Evolutionary conservation across 2,113 vertebrate species (phyloP), one percentile per base, ranked within the genome.

Genomic region (Dipodomys ordii): DNA sequence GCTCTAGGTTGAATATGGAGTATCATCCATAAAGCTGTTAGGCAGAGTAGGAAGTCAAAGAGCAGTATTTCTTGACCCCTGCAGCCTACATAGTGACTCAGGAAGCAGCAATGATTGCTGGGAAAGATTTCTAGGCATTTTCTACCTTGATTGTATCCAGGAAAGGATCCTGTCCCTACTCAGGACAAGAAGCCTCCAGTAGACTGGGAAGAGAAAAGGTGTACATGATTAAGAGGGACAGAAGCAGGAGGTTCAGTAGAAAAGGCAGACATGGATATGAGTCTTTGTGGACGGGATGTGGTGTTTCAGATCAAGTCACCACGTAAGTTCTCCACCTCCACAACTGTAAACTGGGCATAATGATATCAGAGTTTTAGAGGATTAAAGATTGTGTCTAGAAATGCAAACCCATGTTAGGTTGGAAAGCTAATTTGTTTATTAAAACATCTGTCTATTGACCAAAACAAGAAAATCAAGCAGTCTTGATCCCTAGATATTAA

Each of bases 391-490:
- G 1, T n/a, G 20, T 30, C 53, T 90, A 13, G 25, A 92, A 49
- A 88, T 22, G 25, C 22, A 94, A 82, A 64, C 12, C 4, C 60
- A 1, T 49, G 62, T 74, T 18, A 6, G 39, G 30, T 88, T 72
- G 28, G 86, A 90, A 88, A 69, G 32, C 20, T 69, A 9, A 78
- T 78, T 69, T 46, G 30, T 68, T 77, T 49, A 46, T 35, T 87
- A 90, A 93, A 49, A 71, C 39, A 84, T 9, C 79, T 46, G 49
- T 53, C 49, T 57, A 15, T 18, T 30, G 69, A 60, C 39, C 19
- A 27, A 78, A 30, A 39, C 39, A 12, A 53, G 68, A 27, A 39
- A n/a, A 39, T 60, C 57, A 2, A 60, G 30, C 22, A 46, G 16
- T 27, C 28, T 74, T 67, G 23, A 25, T 67, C 65, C 65, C 27